Evolutionary conservation across 2,113 vertebrate genomes (phyloP).

Genomic region (Neoarius graeffei): DNA sequence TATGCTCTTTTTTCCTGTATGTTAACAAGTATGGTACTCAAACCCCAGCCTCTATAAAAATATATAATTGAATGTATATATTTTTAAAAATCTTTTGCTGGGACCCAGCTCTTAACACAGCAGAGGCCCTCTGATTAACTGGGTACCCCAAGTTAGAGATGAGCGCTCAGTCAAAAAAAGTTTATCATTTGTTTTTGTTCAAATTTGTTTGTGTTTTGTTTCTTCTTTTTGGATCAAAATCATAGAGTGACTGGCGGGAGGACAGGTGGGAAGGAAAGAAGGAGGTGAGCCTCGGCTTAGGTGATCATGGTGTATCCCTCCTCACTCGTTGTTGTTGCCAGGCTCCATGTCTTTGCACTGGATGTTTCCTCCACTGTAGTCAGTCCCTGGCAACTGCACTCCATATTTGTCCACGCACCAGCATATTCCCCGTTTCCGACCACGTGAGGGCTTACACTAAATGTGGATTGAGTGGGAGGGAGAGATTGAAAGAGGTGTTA

Average conservation of each 20-base stretch:
- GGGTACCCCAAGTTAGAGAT: constrained; percentile 64
- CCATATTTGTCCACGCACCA: constrained; percentile 99
- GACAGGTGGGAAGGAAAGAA: constrained; percentile 67
- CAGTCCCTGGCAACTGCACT: constrained; percentile 90
- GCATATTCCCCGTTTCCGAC: constrained; percentile 94
- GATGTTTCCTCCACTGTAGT: constrained; percentile 88
- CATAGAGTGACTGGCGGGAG: constrained; percentile 68
- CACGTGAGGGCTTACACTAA: constrained; percentile 97
- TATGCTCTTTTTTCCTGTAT: constrained; percentile 53
- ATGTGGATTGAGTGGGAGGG: constrained; percentile 27
- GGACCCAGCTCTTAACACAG: constrained; percentile 55
- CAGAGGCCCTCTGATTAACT: constrained; percentile 61
- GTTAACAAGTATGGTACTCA: constrained; percentile 63
- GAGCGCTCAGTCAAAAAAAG: constrained; percentile 69
- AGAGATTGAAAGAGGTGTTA: constrained; percentile 7
- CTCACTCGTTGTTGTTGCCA: constrained; percentile 92
- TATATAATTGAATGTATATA: constrained; percentile 72
- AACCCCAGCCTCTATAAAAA: constrained; percentile 72
- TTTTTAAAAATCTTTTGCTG: constrained; percentile 66
- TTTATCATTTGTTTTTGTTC: constrained; percentile 60
- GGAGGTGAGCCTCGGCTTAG: constrained; percentile 74
- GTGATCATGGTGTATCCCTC: constrained; percentile 58
- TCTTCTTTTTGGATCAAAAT: constrained; percentile 60
- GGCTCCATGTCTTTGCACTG: constrained; percentile 95
- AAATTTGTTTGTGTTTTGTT: constrained; percentile 41